Conservation (phyloP, 1,140 invertebrate species). For the Zaprionus lachaisei region DNA sequence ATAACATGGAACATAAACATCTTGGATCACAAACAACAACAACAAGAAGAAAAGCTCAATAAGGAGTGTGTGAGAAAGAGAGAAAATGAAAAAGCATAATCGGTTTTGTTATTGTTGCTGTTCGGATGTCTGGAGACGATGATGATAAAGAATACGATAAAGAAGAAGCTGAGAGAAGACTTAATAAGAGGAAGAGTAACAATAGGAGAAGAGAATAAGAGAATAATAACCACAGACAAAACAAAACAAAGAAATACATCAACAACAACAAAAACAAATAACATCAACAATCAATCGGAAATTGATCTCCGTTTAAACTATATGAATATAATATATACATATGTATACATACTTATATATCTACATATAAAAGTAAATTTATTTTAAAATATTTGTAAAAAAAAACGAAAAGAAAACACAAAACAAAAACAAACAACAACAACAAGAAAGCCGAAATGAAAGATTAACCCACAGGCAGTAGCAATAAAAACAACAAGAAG, state of each 20-base stretch:
- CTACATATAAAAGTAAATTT: constrained; percentile 64
- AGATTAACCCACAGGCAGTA: constrained; percentile 9
- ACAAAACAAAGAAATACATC: constrained; percentile 2
- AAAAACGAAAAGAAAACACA: constrained; percentile 28
- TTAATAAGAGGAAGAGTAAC: constrained; percentile 1
- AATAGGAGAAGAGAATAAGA: constrained; percentile 10
- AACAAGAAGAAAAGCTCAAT: background rate
- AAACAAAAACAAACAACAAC: constrained; percentile 10
- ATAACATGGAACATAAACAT: constrained; percentile 16
- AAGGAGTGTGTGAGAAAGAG: background rate
- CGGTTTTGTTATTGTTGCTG: constrained; percentile 8
- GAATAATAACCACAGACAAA: constrained; percentile 12
- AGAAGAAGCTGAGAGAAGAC: constrained; percentile 22
- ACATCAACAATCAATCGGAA: constrained; percentile 67
- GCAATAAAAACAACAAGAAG: constrained; percentile 7
- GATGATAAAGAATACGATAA: background rate
- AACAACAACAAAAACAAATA: constrained; percentile 30
- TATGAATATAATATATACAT: constrained; percentile 69
- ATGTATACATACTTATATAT: constrained; percentile 43
- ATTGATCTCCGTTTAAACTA: constrained; percentile 76
- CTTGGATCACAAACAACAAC: constrained; percentile 5
- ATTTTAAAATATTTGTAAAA: constrained; percentile 76
- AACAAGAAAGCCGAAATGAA: constrained; percentile 15
- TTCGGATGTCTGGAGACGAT: constrained; percentile 6
- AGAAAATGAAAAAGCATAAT: background rate